A percentile compares a stretch with the other conserved stretches of the same genome.
phyloP scores from a whole-genome alignment of 2,888 invertebrate species.

The Orthosia gracilis region DNA sequence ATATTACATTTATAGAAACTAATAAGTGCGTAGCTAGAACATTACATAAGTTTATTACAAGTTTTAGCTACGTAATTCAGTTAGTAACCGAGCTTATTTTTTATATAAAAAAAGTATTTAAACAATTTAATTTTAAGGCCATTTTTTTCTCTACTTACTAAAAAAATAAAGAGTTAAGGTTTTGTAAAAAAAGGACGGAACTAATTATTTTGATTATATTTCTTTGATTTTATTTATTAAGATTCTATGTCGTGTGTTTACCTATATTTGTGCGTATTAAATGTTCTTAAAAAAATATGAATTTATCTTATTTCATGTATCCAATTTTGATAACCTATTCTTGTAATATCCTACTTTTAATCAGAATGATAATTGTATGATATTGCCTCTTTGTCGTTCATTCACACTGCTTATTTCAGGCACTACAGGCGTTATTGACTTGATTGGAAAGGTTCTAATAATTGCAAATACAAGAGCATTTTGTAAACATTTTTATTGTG shows the following conservation, averaged over 20 bases:
- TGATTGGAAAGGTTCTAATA: background rate
- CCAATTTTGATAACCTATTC: background rate
- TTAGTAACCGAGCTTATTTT: slow-evolving; percentile 42
- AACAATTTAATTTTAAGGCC: slow-evolving; percentile 13
- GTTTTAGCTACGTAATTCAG: slow-evolving; percentile 13
- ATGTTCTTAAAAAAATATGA: slow-evolving; percentile 18
- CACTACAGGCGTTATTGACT: background rate
- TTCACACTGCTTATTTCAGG: background rate
- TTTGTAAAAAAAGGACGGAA: background rate
- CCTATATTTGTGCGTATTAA: slow-evolving; percentile 18
- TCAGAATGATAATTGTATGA: too few relatives aligned
- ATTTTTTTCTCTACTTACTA: slow-evolving; percentile 19
- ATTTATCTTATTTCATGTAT: slow-evolving; percentile 2
- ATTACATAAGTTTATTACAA: background rate
- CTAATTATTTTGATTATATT: background rate
- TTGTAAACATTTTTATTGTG: too few relatives aligned
- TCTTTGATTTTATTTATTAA: background rate
- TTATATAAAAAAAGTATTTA: slow-evolving; percentile 17
- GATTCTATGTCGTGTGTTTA: too few relatives aligned
- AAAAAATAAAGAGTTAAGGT: background rate
- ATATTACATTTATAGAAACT: slow-evolving; percentile 1
- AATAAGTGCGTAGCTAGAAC: background rate
- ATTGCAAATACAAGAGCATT: too few relatives aligned
- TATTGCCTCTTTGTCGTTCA: too few relatives aligned
- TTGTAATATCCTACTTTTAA: background rate